phyloP scores from a whole-genome alignment of 2,113 vertebrate genomes.

The Globicephala melas region DNA sequence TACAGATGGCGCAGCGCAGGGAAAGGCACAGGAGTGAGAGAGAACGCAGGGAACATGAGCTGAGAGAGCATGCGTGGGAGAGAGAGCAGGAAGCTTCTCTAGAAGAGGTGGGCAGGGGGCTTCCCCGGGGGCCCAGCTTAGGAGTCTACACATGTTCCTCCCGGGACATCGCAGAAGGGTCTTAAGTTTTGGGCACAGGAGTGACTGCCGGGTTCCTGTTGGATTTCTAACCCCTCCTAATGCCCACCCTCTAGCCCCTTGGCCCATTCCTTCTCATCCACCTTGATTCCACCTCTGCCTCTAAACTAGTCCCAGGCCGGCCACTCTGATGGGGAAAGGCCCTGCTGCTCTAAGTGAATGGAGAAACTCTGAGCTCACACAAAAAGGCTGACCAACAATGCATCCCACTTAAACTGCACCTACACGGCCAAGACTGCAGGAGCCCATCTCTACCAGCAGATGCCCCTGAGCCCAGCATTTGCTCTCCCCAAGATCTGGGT shows the following conservation, averaged over 20 bases:
- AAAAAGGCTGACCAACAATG: accelerated
- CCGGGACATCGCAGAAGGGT: background rate
- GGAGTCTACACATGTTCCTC: background rate
- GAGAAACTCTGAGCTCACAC: background rate
- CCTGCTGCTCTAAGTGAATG: background rate
- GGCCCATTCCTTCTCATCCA: background rate
- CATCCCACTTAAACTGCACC: accelerated
- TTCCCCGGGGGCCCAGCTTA: background rate
- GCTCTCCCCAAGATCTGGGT: background rate
- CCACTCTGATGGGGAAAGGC: background rate
- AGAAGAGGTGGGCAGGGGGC: background rate
- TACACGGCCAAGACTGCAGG: background rate
- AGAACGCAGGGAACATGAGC: accelerated
- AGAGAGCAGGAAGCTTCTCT: background rate
- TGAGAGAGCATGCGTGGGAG: background rate
- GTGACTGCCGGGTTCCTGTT: background rate
- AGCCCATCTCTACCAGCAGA: background rate
- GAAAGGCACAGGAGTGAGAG: background rate
- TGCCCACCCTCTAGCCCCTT: background rate
- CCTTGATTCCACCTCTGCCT: background rate
- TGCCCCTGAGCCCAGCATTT: background rate
- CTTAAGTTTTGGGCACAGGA: background rate
- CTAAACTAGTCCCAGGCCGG: background rate
- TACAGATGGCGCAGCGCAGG: accelerated
- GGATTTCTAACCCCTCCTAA: background rate